Conservation (phyloP, 2,888 invertebrate genomes). For the Byasa hedistus region DNA sequence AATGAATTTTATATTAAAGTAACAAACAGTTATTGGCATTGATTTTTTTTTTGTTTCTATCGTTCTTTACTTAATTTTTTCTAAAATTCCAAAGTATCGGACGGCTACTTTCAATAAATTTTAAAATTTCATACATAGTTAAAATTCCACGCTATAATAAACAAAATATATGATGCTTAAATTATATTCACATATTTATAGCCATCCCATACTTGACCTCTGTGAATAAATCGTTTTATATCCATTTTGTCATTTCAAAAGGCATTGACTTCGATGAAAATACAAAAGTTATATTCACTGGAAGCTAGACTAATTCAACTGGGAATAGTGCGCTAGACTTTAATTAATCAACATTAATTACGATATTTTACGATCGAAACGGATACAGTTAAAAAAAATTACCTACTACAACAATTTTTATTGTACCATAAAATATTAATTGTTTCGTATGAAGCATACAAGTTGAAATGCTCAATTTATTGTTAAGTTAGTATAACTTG, state of each 20-base stretch:
- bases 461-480: background rate
- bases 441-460: background rate
- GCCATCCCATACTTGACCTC: background rate
- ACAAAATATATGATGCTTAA: background rate
- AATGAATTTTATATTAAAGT: too few species aligned
- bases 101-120: too few species aligned
- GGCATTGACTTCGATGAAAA: slow-evolving; percentile 13
- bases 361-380: slow-evolving; percentile 12
- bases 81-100: too few species aligned
- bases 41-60: too few species aligned
- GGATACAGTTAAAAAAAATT: background rate
- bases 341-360: slow-evolving; percentile 20
- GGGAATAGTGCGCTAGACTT: slow-evolving; percentile 18
- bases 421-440: background rate
- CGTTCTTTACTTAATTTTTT: too few species aligned
- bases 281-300: background rate
- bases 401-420: background rate
- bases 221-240: slow-evolving; percentile 6
- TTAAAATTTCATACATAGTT: too few species aligned
- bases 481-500: background rate
- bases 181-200: background rate
- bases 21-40: too few species aligned
- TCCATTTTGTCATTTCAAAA: slow-evolving; percentile 13
- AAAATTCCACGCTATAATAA: too few species aligned
- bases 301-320: slow-evolving; percentile 7